Percentiles rank a stretch among this genome's conserved stretches.
These are phyloP conservation scores for Rhadinocentrus ornatus DNA, from an alignment of 2,797 vertebrate species.

Conservation along the genomic window DNA sequence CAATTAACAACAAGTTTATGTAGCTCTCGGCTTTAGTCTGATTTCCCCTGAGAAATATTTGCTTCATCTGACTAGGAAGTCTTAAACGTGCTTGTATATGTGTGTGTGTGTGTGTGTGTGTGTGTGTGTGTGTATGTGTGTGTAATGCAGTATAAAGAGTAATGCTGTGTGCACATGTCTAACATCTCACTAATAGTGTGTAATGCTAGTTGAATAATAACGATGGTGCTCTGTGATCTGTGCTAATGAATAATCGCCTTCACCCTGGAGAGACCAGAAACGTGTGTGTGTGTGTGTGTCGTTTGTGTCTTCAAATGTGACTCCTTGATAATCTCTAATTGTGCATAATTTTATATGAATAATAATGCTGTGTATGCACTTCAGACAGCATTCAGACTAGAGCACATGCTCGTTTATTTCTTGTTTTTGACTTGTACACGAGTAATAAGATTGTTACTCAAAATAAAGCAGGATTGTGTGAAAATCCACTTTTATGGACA, in stretches of 20 bases:
- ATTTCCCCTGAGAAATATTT: conserved; percentile 79
- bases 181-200: conserved; percentile 62
- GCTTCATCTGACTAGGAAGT: conserved; percentile 64
- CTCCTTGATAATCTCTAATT: conserved; percentile 72
- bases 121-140: conserved; percentile 38
- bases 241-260: conserved; percentile 74
- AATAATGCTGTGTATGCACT: conserved; percentile 54
- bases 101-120: conserved; percentile 22
- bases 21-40: conserved; percentile 68
- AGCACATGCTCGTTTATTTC: conserved; percentile 56
- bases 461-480: conserved; percentile 58
- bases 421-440: conserved; percentile 52
- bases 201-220: conserved; percentile 73
- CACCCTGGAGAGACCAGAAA: conserved; percentile 59
- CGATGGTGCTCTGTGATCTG: conserved; percentile 69
- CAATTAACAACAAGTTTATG: conserved; percentile 76
- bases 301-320: conserved; percentile 62
- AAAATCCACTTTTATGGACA: conserved; percentile 55
- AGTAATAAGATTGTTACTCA: conserved; percentile 70
- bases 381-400: conserved; percentile 50
- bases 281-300: conserved; percentile 45
- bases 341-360: conserved; percentile 70
- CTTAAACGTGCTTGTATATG: conserved; percentile 22
- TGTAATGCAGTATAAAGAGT: conserved; percentile 55
- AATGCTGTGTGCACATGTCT: conserved; percentile 24